phyloP scores from a whole-genome alignment of 2,797 vertebrate genomes.

The Xerus rutilus region DNA sequence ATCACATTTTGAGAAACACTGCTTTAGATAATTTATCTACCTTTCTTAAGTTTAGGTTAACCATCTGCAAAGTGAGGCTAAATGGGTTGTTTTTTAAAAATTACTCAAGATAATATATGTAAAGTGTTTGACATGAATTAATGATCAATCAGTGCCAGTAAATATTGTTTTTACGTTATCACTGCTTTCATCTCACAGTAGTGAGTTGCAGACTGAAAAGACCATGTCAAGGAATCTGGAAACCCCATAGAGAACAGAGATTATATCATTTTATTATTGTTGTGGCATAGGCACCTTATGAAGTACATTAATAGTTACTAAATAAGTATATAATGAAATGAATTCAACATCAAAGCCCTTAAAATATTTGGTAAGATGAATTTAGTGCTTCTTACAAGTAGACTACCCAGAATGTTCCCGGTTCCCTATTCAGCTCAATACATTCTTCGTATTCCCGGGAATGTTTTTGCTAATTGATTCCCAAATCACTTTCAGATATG shows the following conservation, averaged over 20 bases:
- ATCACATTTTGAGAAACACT: neutral
- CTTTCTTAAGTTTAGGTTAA: slow-evolving; percentile 1
- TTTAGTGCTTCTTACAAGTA: neutral
- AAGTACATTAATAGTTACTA: neutral
- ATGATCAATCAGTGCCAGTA: neutral
- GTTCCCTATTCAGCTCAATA: neutral
- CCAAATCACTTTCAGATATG: neutral
- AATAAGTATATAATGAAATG: neutral
- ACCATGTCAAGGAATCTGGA: neutral
- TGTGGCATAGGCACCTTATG: neutral
- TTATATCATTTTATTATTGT: neutral
- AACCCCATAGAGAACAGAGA: slow-evolving; percentile 1
- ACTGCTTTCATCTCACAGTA: neutral
- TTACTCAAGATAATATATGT: neutral
- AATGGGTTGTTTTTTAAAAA: neutral
- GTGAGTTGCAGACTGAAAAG: neutral
- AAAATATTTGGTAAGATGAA: slow-evolving; percentile 26
- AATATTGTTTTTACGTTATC: neutral
- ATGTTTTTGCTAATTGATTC: slow-evolving; percentile 10
- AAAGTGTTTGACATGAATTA: neutral
- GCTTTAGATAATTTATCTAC: neutral
- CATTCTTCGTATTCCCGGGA: neutral
- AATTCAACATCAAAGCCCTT: slow-evolving; percentile 31
- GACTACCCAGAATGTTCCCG: neutral
- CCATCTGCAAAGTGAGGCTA: neutral